Evolutionary conservation across 2,888 invertebrate genomes (phyloP), one percentile per base, ranked within the genome.

Genomic region (Opisthograptis luteolata): DNA sequence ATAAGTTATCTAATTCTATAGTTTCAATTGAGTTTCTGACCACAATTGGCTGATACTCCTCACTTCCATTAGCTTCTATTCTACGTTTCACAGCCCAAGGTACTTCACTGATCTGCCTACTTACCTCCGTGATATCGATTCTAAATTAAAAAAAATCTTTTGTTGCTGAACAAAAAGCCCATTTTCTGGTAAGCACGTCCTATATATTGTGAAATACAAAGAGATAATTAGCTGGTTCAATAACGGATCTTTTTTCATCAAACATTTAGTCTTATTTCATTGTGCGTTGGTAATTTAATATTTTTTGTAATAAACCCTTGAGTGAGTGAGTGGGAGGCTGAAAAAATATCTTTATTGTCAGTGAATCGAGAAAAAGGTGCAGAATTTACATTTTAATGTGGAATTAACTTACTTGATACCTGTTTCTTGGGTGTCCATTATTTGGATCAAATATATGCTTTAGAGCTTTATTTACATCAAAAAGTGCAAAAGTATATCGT

Each of bases 221-320:
- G 74, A 83, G 79, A 84, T 90, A 90, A 90, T 90, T 90, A 90
- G 86, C 73, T 73, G 75, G 83, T 73, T 81, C 73, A 67, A 66
- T 84, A 90, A 86, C 89, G 88, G 79, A 78, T 72, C 68, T 66
- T 75, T 87, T 84, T 84, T 73, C 73, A 64, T 60, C 58, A 58
- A 37, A 67, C 71, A 72, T 77, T 50, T 77, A 80, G 72, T 74
- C 73, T 78, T 75, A 77, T 68, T 73, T 74, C 73, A 74, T 87
- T 87, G 84, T 81, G 68, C 62, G 66, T 66, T 67, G 70, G 89
- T 88, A 89, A 90, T 88, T 86, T 87, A 87, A 90, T 89, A 85
- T 85, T 87, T 51, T 88, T 87, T 88, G 76, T 82, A 75, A 73
- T 74, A 66, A 76, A 71, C 75, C 73, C 72, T 76, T 66, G 65